Evolutionary conservation across 2,888 invertebrate genomes (phyloP).

Genomic region (Pachymerium ferrugineum): DNA sequence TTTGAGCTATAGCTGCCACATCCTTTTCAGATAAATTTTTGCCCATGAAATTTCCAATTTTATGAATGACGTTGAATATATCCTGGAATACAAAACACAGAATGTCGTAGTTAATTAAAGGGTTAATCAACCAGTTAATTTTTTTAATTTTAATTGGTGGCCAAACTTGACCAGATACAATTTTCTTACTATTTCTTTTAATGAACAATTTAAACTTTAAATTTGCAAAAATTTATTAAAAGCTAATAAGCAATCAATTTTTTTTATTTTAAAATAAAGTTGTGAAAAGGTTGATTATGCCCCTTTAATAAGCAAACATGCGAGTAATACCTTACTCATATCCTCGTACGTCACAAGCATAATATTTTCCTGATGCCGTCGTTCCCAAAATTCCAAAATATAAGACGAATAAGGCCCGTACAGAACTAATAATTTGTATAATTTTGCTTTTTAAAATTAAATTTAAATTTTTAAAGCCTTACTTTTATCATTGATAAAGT

Average conservation of each 20-base stretch:
- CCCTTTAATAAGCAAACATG: not conserved
- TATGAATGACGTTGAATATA: not conserved
- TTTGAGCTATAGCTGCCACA: not conserved
- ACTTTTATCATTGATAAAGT: constrained; percentile 42
- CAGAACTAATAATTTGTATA: not conserved
- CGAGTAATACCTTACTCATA: constrained; percentile 56
- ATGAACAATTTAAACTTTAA: not conserved
- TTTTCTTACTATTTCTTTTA: too few species aligned
- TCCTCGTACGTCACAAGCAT: constrained; percentile 77
- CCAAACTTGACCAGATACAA: too few species aligned
- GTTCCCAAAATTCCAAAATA: constrained; percentile 70
- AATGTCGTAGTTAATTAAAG: too few species aligned
- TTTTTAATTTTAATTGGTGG: too few species aligned
- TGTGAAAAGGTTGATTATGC: too few species aligned
- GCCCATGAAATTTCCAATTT: not conserved
- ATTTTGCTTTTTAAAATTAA: not conserved
- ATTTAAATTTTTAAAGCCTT: constrained; percentile 37
- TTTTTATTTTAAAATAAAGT: too few species aligned
- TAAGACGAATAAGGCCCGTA: constrained; percentile 76
- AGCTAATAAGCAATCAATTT: not conserved
- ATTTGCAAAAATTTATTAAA: not conserved
- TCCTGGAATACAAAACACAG: not conserved
- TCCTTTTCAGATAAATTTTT: not conserved
- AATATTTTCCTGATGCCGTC: constrained; percentile 63
- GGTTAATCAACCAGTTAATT: too few species aligned